Evolutionary conservation across 2,888 invertebrate genomes (phyloP), one percentile per base, ranked within the genome.

Genomic region (Meloe dianella): DNA sequence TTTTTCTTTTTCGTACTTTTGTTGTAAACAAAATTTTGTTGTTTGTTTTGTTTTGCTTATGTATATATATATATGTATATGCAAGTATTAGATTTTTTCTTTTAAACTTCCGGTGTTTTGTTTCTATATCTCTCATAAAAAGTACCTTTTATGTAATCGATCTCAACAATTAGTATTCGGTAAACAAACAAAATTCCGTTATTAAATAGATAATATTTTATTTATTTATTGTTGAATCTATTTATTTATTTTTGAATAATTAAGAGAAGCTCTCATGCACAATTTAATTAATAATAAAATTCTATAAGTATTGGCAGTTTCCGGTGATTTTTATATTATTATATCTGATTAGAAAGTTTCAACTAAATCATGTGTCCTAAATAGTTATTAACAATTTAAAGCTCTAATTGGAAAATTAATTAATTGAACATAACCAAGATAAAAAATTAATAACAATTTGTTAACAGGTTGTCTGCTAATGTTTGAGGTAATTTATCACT

Each of bases 261-360:
- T n/a, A 12, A 54, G 57, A 57, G 65, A 66, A 68, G 65, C 68
- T 65, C 65, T 32, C 65, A 68, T 66, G 66, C 64, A n/a, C n/a
- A 63, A 54, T 47, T 29, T 58, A 47, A 17, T 24, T 27, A 14
- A 29, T 22, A 59, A 66, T 67, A 65, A 69, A 66, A 67, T 54
- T 71, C 66, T 67, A 69, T 67, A 64, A 60, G 69, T 71, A 73
- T 73, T 73, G 73, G 73, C 73, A 73, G 73, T 72, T 72, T 70
- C 57, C 60, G 67, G 64, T 51, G 51, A 29, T 62, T 64, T 64
- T 38, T 32, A 41, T 30, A 3, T 41, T 57, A 58, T 27, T 64
- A 24, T 2, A 60, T 57, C 61, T 60, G 56, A 60, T 63, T 69
- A 66, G 63, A 64, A 30, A 47, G 22, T 59, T 47, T 30, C 20